phyloP scores from a whole-genome alignment of 2,888 invertebrate species.

The Ectemnius continuus region DNA sequence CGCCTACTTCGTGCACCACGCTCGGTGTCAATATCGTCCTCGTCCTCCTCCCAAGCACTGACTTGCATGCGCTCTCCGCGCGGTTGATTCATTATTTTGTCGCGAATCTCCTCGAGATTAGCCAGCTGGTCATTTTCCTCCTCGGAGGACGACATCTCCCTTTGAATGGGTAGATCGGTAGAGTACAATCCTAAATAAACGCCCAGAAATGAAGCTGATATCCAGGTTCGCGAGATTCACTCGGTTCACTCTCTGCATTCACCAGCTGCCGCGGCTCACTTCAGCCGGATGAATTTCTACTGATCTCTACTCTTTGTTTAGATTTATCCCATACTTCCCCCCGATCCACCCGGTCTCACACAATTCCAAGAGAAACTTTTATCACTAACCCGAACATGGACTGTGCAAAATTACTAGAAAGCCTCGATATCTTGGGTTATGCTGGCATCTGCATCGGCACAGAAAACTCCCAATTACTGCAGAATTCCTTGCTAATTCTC shows the following conservation, averaged over 20 bases:
- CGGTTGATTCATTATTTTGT: conserved; percentile 67
- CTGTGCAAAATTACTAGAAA: conserved; percentile 79
- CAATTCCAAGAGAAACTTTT: too few relatives aligned
- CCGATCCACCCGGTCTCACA: too few relatives aligned
- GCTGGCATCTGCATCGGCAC: conserved; percentile 86
- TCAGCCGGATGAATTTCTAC: too few relatives aligned
- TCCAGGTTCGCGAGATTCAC: too few relatives aligned
- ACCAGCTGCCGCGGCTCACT: too few relatives aligned
- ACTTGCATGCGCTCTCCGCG: conserved; percentile 79
- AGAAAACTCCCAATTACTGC: conserved; percentile 86
- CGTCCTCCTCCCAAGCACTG: conserved; percentile 91
- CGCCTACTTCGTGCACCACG: conserved; percentile 86
- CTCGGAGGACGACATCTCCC: conserved; percentile 69
- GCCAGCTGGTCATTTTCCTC: conserved; percentile 70
- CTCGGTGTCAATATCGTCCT: conserved; percentile 85
- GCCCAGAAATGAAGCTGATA: too few relatives aligned
- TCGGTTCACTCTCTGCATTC: too few relatives aligned
- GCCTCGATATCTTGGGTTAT: conserved; percentile 80
- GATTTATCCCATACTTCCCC: too few relatives aligned
- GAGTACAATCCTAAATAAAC: neutral
- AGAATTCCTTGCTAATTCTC: conserved; percentile 88
- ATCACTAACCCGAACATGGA: conserved; percentile 78
- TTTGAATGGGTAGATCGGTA: neutral
- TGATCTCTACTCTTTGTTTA: too few relatives aligned
- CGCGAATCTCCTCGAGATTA: conserved; percentile 70